Conservation (phyloP, 2,888 invertebrate species). For the Lycia hirtaria region DNA sequence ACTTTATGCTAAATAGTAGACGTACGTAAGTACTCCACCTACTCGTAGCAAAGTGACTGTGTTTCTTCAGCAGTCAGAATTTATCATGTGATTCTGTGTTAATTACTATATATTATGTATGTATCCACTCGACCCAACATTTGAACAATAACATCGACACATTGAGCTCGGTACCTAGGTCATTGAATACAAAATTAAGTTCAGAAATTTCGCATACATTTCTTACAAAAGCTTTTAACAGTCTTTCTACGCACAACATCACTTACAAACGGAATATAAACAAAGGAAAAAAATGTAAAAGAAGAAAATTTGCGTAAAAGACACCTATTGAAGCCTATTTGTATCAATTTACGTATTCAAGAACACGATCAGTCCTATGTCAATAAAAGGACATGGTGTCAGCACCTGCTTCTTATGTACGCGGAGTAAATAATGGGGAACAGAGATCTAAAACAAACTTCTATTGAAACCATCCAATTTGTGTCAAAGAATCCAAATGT, state of each 20-base stretch:
- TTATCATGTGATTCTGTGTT: too few species aligned
- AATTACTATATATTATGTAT: too few species aligned
- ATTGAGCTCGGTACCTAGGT: too few species aligned
- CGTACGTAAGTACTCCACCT: too few species aligned
- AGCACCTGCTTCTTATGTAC: conserved; percentile 73
- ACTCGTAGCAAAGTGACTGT: too few species aligned
- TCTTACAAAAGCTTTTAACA: not conserved
- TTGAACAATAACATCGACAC: too few species aligned
- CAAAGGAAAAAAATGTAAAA: conserved; percentile 9
- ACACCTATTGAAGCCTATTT: conserved; percentile 45
- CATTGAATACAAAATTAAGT: too few species aligned
- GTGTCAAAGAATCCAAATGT: too few species aligned
- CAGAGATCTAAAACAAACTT: conserved; percentile 20
- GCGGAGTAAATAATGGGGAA: conserved; percentile 65
- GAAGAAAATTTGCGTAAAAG: conserved; percentile 23
- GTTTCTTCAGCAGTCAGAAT: too few species aligned
- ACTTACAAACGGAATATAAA: not conserved
- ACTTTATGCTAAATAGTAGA: too few species aligned
- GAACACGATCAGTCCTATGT: conserved; percentile 58
- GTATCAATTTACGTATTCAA: conserved; percentile 60
- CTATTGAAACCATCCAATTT: not conserved
- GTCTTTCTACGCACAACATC: not conserved
- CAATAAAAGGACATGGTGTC: conserved; percentile 57
- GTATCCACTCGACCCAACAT: too few species aligned
- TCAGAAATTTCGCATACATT: not conserved